These are phyloP conservation scores for Phyllotreta striolata DNA, from an alignment of 2,888 invertebrate genomes.

Conservation along the genomic window DNA sequence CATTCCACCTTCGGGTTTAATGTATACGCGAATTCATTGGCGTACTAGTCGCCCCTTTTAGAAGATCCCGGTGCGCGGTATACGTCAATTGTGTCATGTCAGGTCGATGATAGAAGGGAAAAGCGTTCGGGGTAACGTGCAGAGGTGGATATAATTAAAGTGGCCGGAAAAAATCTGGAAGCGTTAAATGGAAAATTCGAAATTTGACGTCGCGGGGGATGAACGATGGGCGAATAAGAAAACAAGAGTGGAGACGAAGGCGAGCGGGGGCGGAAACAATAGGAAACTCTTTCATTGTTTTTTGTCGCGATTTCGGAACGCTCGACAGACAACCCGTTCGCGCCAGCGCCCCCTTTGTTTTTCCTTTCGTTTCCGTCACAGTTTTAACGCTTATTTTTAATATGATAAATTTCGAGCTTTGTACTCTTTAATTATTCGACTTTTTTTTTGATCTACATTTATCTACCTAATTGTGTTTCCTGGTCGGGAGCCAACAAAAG, in stretches of 20 bases:
- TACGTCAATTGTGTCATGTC: too few species aligned
- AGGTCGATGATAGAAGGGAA: too few species aligned
- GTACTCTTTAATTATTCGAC: constrained; percentile 62
- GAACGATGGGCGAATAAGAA: constrained; percentile 56
- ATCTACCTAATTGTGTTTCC: constrained; percentile 63
- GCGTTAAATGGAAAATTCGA: constrained; percentile 40
- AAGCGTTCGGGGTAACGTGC: too few species aligned
- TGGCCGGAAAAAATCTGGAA: constrained; percentile 30
- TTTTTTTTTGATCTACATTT: constrained; percentile 59
- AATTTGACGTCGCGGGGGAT: constrained; percentile 50
- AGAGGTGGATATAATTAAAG: too few species aligned
- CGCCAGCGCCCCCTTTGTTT: constrained; percentile 59
- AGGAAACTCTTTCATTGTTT: constrained; percentile 61
- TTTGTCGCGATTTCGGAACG: constrained; percentile 59
- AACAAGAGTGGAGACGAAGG: constrained; percentile 40
- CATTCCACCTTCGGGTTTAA: constrained; percentile 36
- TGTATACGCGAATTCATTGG: too few species aligned
- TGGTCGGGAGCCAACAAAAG: constrained; percentile 56
- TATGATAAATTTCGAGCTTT: constrained; percentile 63
- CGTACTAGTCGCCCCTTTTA: constrained; percentile 21
- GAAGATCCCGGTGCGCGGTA: too few species aligned
- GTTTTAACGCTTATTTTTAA: constrained; percentile 62
- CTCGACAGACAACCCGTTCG: constrained; percentile 60
- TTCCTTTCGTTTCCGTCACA: constrained; percentile 60
- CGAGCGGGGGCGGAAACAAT: constrained; percentile 54